Percentiles rank a stretch among this genome's conserved stretches.
Conservation (phyloP, 2,797 vertebrate species). For the Gastrophryne carolinensis region DNA sequence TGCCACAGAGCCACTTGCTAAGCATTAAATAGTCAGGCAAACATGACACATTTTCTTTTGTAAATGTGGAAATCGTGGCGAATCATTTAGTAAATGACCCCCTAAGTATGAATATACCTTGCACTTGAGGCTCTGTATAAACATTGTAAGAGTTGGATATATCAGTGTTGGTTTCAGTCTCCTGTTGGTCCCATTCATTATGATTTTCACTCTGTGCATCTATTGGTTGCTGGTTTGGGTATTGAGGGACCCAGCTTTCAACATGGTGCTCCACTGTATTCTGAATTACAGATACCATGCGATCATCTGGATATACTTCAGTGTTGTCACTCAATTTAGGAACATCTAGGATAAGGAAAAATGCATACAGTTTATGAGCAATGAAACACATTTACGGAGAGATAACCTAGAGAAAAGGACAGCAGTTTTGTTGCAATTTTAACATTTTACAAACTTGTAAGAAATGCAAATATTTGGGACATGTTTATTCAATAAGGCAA, state of each 20-base stretch:
- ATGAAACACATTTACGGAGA: not conserved
- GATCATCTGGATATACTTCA: not conserved
- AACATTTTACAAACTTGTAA: not conserved
- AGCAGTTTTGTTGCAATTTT: not conserved
- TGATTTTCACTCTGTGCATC: not conserved
- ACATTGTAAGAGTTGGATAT: not conserved
- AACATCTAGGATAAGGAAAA: not conserved
- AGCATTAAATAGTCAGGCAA: too few relatives aligned
- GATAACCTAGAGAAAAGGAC: not conserved
- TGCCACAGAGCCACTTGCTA: too few relatives aligned
- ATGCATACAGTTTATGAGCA: not conserved
- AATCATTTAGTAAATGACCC: not conserved
- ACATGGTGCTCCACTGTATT: not conserved
- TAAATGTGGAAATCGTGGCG: too few relatives aligned
- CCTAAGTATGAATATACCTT: conserved; percentile 2
- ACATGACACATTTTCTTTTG: too few relatives aligned
- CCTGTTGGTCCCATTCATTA: not conserved
- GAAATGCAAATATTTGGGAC: not conserved
- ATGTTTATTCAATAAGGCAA: not conserved
- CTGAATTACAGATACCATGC: not conserved
- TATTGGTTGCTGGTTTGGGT: not conserved
- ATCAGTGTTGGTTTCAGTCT: not conserved
- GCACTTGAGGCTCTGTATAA: not conserved
- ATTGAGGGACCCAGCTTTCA: not conserved
- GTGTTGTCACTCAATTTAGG: not conserved